Percentiles rank a stretch among this genome's conserved stretches.
Conservation (phyloP, 2,888 invertebrate species). For the Invenusta paracnida region DNA sequence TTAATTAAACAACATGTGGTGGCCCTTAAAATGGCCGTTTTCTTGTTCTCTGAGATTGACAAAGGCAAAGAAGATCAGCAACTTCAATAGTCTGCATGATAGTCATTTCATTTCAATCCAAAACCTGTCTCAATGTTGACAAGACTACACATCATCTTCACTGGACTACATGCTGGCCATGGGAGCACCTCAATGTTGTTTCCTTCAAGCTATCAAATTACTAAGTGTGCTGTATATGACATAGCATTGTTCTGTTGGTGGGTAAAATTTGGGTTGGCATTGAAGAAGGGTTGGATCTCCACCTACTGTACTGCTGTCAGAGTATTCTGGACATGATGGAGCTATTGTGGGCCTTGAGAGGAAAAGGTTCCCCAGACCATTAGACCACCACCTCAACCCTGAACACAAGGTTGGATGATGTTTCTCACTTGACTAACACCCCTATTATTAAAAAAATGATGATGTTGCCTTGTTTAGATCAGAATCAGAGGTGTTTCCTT, state of each 20-base stretch:
- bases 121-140: too few relatives aligned
- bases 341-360: background rate
- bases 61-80: too few relatives aligned
- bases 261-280: background rate
- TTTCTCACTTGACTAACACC: background rate
- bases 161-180: too few relatives aligned
- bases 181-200: background rate
- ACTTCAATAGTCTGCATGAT: too few relatives aligned
- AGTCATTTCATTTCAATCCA: too few relatives aligned
- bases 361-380: background rate
- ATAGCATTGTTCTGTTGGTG: background rate
- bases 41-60: too few relatives aligned
- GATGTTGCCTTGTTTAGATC: background rate
- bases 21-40: too few relatives aligned
- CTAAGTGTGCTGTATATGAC: background rate
- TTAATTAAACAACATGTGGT: too few relatives aligned
- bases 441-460: background rate
- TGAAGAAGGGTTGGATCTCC: background rate
- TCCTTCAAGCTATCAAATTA: background rate
- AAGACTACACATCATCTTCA: too few relatives aligned
- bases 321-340: background rate
- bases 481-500: background rate
- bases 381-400: background rate
- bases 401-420: background rate
- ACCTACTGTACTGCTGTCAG: background rate